phyloP scores from a whole-genome alignment of 1,140 invertebrate genomes.

The Drosophila eugracilis region DNA sequence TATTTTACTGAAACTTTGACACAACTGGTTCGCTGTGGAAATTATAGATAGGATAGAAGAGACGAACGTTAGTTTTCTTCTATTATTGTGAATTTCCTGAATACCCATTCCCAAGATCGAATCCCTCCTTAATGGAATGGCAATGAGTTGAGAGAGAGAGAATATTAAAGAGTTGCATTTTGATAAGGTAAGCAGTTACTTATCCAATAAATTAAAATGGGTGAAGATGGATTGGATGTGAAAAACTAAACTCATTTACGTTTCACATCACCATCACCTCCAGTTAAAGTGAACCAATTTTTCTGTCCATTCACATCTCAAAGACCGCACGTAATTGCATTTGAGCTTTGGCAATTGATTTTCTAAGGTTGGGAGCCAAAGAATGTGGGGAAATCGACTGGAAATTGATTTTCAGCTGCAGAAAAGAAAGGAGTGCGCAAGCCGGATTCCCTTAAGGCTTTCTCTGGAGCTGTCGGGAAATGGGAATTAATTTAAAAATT shows the following conservation, averaged over 20 bases:
- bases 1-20: no score
- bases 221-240: conserved; percentile 6
- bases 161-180: no score
- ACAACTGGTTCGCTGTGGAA: no score
- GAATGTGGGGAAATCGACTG: conserved; percentile 48
- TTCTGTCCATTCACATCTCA: conserved; percentile 8
- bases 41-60: no score
- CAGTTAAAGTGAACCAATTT: conserved; percentile 13
- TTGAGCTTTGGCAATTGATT: conserved; percentile 50
- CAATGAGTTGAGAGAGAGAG: no score
- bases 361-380: conserved; percentile 4
- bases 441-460: neutral
- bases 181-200: no score
- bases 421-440: neutral
- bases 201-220: no score
- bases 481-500: conserved; percentile 33
- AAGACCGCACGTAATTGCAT: conserved; percentile 56
- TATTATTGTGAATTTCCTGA: no score
- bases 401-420: conserved; percentile 69
- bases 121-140: no score
- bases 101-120: no score
- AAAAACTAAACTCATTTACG: conserved; percentile 12
- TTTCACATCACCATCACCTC: conserved; percentile 1
- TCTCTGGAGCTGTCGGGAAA: conserved; percentile 24
- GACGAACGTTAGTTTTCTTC: no score